A percentile compares a stretch with the other conserved stretches of the same genome.
Evolutionary conservation across 1,140 invertebrate species (phyloP).

Genomic region (Pseudomyrmex pallidus): DNA sequence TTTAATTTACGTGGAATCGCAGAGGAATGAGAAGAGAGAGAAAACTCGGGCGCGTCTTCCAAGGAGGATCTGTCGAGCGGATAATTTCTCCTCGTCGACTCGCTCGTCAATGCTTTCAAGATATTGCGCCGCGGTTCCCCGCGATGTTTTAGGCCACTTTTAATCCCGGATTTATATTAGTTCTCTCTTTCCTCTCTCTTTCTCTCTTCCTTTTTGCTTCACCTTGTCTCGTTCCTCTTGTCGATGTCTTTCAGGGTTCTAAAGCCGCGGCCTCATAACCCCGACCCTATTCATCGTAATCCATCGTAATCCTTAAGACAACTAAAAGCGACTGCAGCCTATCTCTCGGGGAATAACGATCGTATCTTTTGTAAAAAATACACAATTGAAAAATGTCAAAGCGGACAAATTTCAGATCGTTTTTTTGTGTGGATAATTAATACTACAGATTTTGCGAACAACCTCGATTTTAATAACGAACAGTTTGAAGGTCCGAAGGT

Average conservation of each 20-base stretch:
- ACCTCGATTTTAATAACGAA: background rate
- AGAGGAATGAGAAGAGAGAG: background rate
- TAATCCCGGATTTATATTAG: constrained; percentile 73
- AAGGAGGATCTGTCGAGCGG: background rate
- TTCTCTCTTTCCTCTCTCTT: constrained; percentile 20
- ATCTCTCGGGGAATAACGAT: constrained; percentile 19
- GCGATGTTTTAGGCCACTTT: constrained; percentile 69
- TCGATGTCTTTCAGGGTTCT: constrained; percentile 32
- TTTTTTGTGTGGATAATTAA: constrained; percentile 25
- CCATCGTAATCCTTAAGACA: constrained; percentile 51
- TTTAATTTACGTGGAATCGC: constrained; percentile 69
- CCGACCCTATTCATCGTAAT: constrained; percentile 13
- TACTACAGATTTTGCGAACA: background rate
- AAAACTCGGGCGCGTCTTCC: background rate
- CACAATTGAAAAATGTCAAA: constrained; percentile 27
- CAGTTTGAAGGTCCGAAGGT: background rate
- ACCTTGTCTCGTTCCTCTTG: constrained; percentile 15
- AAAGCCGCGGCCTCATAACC: constrained; percentile 50
- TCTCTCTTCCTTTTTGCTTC: constrained; percentile 3
- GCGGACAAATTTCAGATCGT: constrained; percentile 13
- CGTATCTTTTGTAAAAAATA: constrained; percentile 35
- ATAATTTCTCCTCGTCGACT: constrained; percentile 25
- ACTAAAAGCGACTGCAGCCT: constrained; percentile 45
- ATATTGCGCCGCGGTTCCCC: constrained; percentile 66
- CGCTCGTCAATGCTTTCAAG: constrained; percentile 69